Conservation (phyloP, 2,888 invertebrate species). For the Pterostichus niger region DNA sequence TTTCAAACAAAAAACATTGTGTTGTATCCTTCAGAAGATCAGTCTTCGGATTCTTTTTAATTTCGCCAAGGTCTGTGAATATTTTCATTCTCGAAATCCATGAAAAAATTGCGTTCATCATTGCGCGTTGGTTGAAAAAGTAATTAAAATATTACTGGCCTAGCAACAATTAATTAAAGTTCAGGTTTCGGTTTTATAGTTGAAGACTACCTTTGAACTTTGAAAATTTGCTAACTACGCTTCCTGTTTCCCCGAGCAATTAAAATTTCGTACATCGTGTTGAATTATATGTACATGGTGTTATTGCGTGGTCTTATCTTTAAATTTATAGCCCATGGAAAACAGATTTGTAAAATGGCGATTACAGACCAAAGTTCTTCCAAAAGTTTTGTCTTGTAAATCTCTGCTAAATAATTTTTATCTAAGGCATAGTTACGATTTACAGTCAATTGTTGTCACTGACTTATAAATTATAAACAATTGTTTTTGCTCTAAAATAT, state of each 20-base stretch:
- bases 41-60: conserved; percentile 18
- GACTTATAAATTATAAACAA: too few species aligned
- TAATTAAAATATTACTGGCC: conserved; percentile 44
- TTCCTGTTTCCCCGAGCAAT: conserved; percentile 34
- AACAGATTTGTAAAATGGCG: conserved; percentile 10
- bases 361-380: not conserved
- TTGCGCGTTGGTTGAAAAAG: conserved; percentile 41
- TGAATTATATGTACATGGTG: conserved; percentile 33
- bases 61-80: conserved; percentile 22
- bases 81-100: conserved; percentile 10
- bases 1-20: conserved; percentile 5
- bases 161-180: conserved; percentile 45
- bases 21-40: conserved; percentile 19
- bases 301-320: conserved; percentile 20
- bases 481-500: too few species aligned
- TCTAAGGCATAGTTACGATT: too few species aligned
- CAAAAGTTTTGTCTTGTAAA: conserved; percentile 13
- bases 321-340: conserved; percentile 35
- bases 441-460: too few species aligned
- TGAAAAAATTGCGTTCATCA: not conserved
- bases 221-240: conserved; percentile 31
- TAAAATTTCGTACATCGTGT: conserved; percentile 49
- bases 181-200: conserved; percentile 6
- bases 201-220: conserved; percentile 51
- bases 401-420: not conserved